Evolutionary conservation across 2,113 vertebrate genomes (phyloP).

Genomic region (Platysteira castanea): DNA sequence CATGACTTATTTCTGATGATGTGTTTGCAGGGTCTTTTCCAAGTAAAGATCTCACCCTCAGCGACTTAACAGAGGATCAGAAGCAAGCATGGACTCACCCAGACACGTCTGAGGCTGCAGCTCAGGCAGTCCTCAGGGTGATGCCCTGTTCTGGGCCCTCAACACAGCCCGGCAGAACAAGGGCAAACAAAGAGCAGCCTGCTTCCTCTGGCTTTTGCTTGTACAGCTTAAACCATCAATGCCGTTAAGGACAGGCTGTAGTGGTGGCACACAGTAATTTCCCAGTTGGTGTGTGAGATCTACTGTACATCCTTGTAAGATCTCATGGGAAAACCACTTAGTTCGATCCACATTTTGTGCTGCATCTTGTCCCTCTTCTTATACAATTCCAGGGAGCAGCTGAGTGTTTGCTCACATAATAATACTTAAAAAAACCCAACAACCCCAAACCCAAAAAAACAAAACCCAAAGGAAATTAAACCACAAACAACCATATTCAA

Average conservation of each 20-base stretch:
- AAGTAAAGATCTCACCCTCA: background rate
- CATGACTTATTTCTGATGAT: background rate
- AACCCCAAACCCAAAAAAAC: background rate
- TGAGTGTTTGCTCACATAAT: background rate
- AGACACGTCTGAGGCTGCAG: background rate
- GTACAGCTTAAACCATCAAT: background rate
- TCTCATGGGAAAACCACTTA: background rate
- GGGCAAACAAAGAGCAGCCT: background rate
- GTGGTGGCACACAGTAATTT: background rate
- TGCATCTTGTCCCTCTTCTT: background rate
- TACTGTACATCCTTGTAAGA: background rate
- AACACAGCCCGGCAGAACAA: background rate
- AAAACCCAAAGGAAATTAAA: constrained; percentile 63
- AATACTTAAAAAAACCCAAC: background rate
- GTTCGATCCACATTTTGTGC: background rate
- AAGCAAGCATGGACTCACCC: background rate
- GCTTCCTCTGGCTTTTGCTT: background rate
- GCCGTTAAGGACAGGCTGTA: background rate
- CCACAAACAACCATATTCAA: constrained; percentile 62
- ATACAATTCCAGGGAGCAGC: background rate
- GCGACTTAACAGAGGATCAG: background rate
- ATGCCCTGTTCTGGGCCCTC: background rate
- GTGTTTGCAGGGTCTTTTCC: background rate
- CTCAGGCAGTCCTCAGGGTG: background rate
- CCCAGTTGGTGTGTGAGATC: background rate